Evolutionary conservation across 1,140 invertebrate genomes (phyloP).

Genomic region (Ceratitis capitata): DNA sequence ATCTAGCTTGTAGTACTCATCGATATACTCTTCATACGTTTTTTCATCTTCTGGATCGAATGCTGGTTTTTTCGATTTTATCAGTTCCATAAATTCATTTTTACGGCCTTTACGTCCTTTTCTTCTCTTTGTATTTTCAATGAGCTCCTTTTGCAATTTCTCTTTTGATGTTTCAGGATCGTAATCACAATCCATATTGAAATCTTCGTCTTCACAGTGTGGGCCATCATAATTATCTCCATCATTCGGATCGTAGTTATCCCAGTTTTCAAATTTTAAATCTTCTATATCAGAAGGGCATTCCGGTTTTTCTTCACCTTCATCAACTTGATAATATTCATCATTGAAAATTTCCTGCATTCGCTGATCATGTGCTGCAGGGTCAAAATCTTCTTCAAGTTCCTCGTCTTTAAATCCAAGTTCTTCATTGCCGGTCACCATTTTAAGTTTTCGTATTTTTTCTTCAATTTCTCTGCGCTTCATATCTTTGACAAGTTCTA

Average conservation of each 20-base stretch:
- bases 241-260: conserved; percentile 70
- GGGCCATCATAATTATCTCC: conserved; percentile 62
- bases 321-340: conserved; percentile 81
- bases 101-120: conserved; percentile 71
- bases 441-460: conserved; percentile 87
- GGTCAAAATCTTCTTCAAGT: conserved; percentile 92
- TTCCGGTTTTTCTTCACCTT: conserved; percentile 79
- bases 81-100: conserved; percentile 76
- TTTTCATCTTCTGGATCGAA: conserved; percentile 82
- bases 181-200: conserved; percentile 91
- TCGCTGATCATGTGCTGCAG: conserved; percentile 83
- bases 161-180: conserved; percentile 70
- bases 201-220: conserved; percentile 83
- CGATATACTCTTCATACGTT: conserved; percentile 87
- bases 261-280: conserved; percentile 79
- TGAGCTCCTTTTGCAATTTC: conserved; percentile 69
- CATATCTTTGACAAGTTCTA: conserved; percentile 85
- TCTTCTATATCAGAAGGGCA: conserved; percentile 83
- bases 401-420: conserved; percentile 75
- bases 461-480: conserved; percentile 92
- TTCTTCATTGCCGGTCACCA: conserved; percentile 85
- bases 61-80: conserved; percentile 79
- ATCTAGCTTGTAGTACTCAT: conserved; percentile 94
- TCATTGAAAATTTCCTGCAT: conserved; percentile 91
- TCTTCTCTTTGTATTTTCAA: conserved; percentile 69